phyloP scores from a whole-genome alignment of 92 coral and sea anemone species.

The Epizoanthus fatuus region DNA sequence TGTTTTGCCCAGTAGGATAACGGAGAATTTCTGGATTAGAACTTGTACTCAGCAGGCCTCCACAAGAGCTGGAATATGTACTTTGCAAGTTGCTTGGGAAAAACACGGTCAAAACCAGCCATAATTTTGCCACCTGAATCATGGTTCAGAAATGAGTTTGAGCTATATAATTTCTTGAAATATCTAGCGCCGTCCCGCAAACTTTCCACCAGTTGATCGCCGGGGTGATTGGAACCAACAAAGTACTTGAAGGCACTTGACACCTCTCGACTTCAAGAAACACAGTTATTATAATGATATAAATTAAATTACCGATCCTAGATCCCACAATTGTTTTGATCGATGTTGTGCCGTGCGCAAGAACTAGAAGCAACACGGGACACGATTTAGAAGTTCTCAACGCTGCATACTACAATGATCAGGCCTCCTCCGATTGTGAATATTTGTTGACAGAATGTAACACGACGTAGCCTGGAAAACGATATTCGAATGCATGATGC shows the following conservation, averaged over 20 bases:
- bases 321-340: background rate
- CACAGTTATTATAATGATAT: slow-evolving; percentile 22
- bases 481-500: slow-evolving; percentile 33
- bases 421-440: slow-evolving; percentile 14
- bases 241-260: slow-evolving; percentile 45
- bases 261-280: slow-evolving; percentile 47
- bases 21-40: slow-evolving; percentile 63
- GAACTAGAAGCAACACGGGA: background rate
- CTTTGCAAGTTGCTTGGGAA: slow-evolving; percentile 14
- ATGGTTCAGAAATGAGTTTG: background rate
- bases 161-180: background rate
- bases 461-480: slow-evolving; percentile 16
- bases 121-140: slow-evolving; percentile 5
- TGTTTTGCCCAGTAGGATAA: slow-evolving; percentile 71
- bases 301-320: slow-evolving; percentile 20
- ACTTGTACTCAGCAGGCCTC: slow-evolving; percentile 29
- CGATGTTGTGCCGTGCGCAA: slow-evolving; percentile 1
- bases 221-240: slow-evolving; percentile 15
- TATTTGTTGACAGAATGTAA: slow-evolving; percentile 43
- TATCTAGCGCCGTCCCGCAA: background rate
- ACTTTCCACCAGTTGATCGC: slow-evolving; percentile 20
- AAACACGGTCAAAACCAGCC: slow-evolving; percentile 25
- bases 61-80: slow-evolving; percentile 19
- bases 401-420: background rate
- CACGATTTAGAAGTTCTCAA: background rate